Base-by-base conservation (phyloP, 1,140 invertebrate species). In the Drosophila jambulina region DNA sequence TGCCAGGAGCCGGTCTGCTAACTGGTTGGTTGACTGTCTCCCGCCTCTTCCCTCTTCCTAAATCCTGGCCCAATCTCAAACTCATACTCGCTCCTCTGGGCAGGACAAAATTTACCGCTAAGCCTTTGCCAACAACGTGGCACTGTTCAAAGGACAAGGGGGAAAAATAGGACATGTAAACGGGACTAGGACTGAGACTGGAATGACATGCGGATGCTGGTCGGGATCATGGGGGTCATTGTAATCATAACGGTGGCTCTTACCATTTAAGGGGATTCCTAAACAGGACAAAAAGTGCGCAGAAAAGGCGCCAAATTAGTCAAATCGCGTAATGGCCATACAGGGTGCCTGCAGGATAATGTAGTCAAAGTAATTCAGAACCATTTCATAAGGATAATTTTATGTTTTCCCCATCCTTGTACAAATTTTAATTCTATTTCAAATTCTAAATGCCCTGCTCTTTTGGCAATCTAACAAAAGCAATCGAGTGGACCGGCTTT, bases 141-240 rank as follows among this genome's bases (percentile, higher is more conserved):
- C 36, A 36, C 17, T 72, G 40, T 69, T 72, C 69, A 84, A 85
- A 80, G 82, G 81, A 80, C 82, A 69, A 34, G 32, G 25, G 40
- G 40, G 23, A 12, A 32, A 34, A 15, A 32, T 54, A 38, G 38
- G 48, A 54, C n/a, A 62, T 49, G 79, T 54, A 36, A 62, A 61
- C 54, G 74, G 62, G 54, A 19, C 2, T 13, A 17, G 17, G 51
- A 45, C 42, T n/a, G n/a, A n/a, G n/a, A n/a, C n/a, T 68, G 27
- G 15, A 8, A 71, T 42, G 36, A 71, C 43, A 60, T 25, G 36
- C 48, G 45, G 36, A 60, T 80, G 77, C 71, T 87, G 76, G 71
- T 65, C 74, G 64, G 71, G 84, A 87, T 87, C 84, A 88, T 87
- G 77, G 83, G 84, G 83, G 83, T 87, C 83, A 75, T 78, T 83